A percentile compares a stretch with the other conserved stretches of the same genome.
Evolutionary conservation across 2,888 invertebrate genomes (phyloP).

Genomic region (Mesorhabditis spiculigera): DNA sequence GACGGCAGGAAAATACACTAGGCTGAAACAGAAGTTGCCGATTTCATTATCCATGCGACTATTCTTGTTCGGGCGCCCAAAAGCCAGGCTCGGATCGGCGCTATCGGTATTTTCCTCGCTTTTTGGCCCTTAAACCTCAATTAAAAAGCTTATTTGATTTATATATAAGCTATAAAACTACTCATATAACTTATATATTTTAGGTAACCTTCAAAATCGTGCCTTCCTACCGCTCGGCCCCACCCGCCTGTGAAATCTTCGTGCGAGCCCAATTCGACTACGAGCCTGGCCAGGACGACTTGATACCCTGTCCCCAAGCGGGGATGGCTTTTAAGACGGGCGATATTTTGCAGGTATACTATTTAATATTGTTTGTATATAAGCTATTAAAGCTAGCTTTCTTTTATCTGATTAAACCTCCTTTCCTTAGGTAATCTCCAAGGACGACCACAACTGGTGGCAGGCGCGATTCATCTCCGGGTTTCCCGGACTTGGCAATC

Average conservation of each 20-base stretch:
- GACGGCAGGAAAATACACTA: neutral
- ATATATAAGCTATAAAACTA: no score
- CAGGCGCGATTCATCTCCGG: constrained; percentile 65
- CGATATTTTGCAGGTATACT: constrained; percentile 83
- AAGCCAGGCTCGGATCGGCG: no score
- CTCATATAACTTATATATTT: no score
- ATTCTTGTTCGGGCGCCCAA: no score
- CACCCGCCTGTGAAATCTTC: constrained; percentile 59
- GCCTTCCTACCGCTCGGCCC: constrained; percentile 58
- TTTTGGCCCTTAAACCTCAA: no score
- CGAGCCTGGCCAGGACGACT: constrained; percentile 78
- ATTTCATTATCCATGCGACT: no score
- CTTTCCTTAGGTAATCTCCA: constrained; percentile 67
- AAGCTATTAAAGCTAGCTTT: no score
- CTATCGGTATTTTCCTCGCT: no score
- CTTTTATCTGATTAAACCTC: neutral
- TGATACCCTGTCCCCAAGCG: constrained; percentile 98
- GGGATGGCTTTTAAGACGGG: constrained; percentile 95
- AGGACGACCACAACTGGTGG: constrained; percentile 99
- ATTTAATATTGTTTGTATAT: no score
- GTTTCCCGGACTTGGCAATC: constrained; percentile 54
- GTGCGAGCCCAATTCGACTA: constrained; percentile 59
- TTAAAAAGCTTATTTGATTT: no score
- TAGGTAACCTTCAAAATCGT: constrained; percentile 62
- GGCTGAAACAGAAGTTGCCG: no score